Base-by-base conservation (phyloP, 2,888 invertebrate genomes). In the Lordiphosa andalusiaca region DNA sequence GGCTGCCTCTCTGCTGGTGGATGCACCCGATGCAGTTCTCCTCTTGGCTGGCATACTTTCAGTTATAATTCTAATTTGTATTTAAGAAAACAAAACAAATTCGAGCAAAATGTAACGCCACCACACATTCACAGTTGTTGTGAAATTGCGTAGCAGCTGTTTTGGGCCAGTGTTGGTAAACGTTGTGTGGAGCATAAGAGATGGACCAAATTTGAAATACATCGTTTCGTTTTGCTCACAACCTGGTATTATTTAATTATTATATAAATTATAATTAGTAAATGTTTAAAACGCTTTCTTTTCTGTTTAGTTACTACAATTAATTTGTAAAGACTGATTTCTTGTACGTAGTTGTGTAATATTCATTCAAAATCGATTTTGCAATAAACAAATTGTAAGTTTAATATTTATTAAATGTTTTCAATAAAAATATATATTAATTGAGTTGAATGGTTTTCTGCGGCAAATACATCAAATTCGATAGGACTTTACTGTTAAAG, bases 11-110 rank as follows among this genome's bases (percentile, higher is more conserved):
- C 46, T 54, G 38, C 60, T 62, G 49, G 39, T 57, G 46, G 52
- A 76, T 53, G 69, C 68, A 69, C 85, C 50, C 44, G 46, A 73
- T 51, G 69, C 70, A 81, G 86, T 86, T 57, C 85, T 89, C 53
- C 86, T 87, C 47, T 75, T 87, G 21, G 88, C 86, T 67, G 89
- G 88, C 89, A 89, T 89, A 55, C 71, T 88, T 12, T 81, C 85
- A 56, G 75, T 86, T 48, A 87, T 86, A 74, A 86, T 86, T 64
- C 73, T 87, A 60, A 76, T 87, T 49, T 85, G 81, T 87, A 84
- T 85, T 71, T 85, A 87, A 50, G 65, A 53, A 21, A 25, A 40
- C 44, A 7, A 6, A 42, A 54, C 42, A 46, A 25, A 40, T 38
- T 35, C 4, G 41, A 39, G 35, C 19, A 48, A 72, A 54, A 77